A percentile compares a stretch with the other conserved stretches of the same genome.
phyloP scores from a whole-genome alignment of 2,797 vertebrate species.

The Aldrovandia affinis region DNA sequence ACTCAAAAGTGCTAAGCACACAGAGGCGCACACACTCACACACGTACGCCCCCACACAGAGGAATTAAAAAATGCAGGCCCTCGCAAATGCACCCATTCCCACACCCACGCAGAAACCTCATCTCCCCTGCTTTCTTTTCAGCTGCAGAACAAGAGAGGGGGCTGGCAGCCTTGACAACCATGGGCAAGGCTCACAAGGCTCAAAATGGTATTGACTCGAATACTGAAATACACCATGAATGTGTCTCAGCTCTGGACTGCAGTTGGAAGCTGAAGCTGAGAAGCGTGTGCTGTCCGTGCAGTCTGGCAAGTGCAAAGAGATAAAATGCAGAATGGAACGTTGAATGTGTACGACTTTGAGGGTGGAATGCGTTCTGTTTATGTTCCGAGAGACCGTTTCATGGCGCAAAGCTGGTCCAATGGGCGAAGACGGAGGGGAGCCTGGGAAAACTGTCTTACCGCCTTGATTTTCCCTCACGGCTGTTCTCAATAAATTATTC shows the following conservation, averaged over 20 bases:
- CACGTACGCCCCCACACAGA: neutral
- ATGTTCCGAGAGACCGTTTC: neutral
- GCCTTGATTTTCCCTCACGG: neutral
- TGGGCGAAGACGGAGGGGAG: neutral
- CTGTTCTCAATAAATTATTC: neutral
- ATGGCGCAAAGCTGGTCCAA: neutral
- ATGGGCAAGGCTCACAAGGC: slow-evolving; percentile 42
- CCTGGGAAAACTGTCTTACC: no score
- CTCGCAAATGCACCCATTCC: slow-evolving; percentile 53
- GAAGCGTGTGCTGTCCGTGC: neutral
- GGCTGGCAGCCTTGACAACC: slow-evolving; percentile 50
- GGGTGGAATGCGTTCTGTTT: neutral
- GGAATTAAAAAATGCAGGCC: slow-evolving; percentile 28
- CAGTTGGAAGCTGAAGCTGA: neutral
- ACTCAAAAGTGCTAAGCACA: slow-evolving; percentile 27
- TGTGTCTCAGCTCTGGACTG: neutral
- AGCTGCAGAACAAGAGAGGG: slow-evolving; percentile 59
- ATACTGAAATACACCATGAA: slow-evolving; percentile 20
- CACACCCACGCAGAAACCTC: slow-evolving; percentile 68
- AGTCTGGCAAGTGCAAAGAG: neutral
- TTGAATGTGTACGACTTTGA: neutral
- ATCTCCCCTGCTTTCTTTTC: slow-evolving; percentile 54
- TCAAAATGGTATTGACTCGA: neutral
- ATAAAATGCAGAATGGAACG: neutral
- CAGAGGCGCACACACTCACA: slow-evolving; percentile 14